phyloP scores from a whole-genome alignment of 2,797 vertebrate species.

The Myripristis jacobus region DNA sequence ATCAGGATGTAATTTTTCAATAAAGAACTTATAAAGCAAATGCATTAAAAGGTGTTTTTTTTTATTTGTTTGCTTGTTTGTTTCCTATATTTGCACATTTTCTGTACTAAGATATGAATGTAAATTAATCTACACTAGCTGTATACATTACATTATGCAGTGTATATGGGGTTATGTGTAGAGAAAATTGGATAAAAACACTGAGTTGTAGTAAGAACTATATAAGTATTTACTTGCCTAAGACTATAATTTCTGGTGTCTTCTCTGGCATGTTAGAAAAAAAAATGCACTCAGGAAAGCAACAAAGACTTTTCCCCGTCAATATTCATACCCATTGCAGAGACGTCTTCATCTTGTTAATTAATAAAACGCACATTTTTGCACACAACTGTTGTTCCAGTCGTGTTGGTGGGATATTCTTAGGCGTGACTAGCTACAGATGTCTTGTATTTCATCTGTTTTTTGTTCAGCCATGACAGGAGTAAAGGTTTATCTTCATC shows the following conservation, averaged over 20 bases:
- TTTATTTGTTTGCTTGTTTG: background rate
- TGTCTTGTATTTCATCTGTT: slow-evolving; percentile 51
- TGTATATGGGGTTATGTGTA: no score
- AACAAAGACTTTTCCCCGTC: background rate
- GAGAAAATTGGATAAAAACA: background rate
- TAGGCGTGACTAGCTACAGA: slow-evolving; percentile 48
- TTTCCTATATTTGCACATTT: no score
- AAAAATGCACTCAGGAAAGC: slow-evolving; percentile 6
- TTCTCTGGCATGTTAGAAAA: background rate
- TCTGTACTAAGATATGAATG: no score
- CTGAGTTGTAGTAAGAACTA: background rate
- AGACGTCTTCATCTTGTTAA: slow-evolving; percentile 30
- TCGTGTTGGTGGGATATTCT: slow-evolving; percentile 36
- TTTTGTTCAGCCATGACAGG: slow-evolving; percentile 53
- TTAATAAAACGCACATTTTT: slow-evolving; percentile 46
- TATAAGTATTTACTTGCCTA: background rate
- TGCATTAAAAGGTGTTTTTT: background rate
- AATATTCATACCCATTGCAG: slow-evolving; percentile 11
- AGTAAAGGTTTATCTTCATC: slow-evolving; percentile 44
- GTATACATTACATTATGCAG: no score
- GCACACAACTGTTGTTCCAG: slow-evolving; percentile 32
- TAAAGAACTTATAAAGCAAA: background rate
- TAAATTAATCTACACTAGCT: no score
- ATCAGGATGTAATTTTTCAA: background rate
- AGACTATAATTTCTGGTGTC: background rate